These are phyloP conservation scores for Lonchura striata DNA, from an alignment of 2,113 vertebrate genomes.

Conservation along the genomic window DNA sequence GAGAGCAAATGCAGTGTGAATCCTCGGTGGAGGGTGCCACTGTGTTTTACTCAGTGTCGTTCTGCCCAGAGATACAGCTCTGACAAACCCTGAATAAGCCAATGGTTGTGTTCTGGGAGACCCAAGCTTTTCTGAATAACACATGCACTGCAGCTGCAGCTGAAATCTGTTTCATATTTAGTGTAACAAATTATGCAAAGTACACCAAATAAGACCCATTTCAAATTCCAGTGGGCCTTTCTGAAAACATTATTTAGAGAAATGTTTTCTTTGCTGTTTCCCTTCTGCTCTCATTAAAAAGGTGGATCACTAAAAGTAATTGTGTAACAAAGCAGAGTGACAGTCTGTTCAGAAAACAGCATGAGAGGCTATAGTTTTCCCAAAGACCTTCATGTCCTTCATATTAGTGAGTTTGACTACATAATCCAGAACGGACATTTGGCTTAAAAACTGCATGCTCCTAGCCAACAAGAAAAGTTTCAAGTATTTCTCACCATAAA, in stretches of 20 bases:
- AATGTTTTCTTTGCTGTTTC: slow-evolving; percentile 57
- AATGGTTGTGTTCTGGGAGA: neutral
- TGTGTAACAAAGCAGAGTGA: neutral
- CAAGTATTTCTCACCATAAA: slow-evolving; percentile 13
- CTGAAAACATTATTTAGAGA: slow-evolving; percentile 56
- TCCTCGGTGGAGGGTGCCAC: neutral
- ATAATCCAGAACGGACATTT: neutral
- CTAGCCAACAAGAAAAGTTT: neutral
- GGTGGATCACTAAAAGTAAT: neutral
- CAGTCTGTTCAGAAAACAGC: neutral
- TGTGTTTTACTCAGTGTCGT: neutral
- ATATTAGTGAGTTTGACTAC: neutral
- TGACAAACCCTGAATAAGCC: neutral
- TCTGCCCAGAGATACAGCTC: neutral
- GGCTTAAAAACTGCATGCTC: neutral
- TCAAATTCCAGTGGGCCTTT: slow-evolving; percentile 64
- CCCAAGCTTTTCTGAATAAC: neutral
- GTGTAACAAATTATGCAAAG: slow-evolving; percentile 71
- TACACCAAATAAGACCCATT: slow-evolving; percentile 65
- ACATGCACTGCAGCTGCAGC: slow-evolving; percentile 35
- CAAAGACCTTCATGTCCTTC: neutral
- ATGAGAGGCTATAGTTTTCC: neutral
- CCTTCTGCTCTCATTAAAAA: slow-evolving; percentile 35
- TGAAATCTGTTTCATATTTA: slow-evolving; percentile 73
- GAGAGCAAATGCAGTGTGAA: neutral